Evolutionary conservation across 2,888 invertebrate genomes (phyloP), one percentile per base, ranked within the genome.

Genomic region (Macaria liturata): DNA sequence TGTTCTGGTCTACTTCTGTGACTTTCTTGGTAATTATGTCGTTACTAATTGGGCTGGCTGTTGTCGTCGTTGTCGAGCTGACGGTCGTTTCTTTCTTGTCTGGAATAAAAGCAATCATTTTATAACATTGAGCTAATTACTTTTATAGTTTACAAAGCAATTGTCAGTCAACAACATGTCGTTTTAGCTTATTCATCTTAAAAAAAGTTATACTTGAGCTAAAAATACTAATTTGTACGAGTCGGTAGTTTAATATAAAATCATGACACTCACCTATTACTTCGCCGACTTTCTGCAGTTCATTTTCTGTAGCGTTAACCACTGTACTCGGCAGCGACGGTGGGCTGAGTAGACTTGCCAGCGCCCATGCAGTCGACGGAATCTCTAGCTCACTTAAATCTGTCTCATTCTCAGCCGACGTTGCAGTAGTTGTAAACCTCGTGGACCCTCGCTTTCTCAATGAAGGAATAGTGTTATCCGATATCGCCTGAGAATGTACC

Each of bases 291-390:
- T 88, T 91, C 65, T 91, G 91, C 54, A 91, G 61, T 49, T 91
- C 91, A 60, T 91, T 91, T 72, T 92, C 91, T 7, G 84, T 81
- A 54, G 64, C 66, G 61, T 86, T 88, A 5, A 67, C 63, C n/a
- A 67, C 66, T 53, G 74, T 59, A 46, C 70, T 78, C 0, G 79
- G 72, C 30, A 78, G 63, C 9, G 83, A 72, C 6, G 91, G 91
- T 1, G 91, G 84, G 52, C 86, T 86, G 43, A 84, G 86, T 46
- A 93, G 69, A 52, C 92, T 87, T 1, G 91, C 92, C 40, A 93
- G 70, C 0, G 93, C 91, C 93, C 93, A 93, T 0, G 92, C 93
- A 3, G 92, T 88, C 4, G 92, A 80, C 0, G 93, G 93, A 60
- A 93, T 89, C 63, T 89, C 88, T 67, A 91, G 71, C 34, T 88